A percentile compares a stretch with the other conserved stretches of the same genome.
Evolutionary conservation across 2,888 invertebrate genomes (phyloP).

Genomic region (Aplocera efformata): DNA sequence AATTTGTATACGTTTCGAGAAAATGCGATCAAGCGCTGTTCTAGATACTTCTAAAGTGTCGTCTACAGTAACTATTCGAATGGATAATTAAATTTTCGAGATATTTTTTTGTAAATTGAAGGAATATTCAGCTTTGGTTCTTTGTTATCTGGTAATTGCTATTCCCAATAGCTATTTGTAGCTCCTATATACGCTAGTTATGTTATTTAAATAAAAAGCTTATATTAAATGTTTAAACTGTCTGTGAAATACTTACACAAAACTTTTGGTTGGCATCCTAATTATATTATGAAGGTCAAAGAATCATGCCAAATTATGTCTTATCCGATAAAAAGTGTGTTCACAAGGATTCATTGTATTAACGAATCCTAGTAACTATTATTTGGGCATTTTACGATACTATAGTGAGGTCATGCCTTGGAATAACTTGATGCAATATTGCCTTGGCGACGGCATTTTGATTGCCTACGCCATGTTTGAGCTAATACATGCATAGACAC

Average conservation of each 20-base stretch:
- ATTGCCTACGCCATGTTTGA: constrained; percentile 22
- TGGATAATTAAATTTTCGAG: no score
- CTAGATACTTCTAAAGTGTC: not conserved
- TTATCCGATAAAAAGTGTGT: constrained; percentile 11
- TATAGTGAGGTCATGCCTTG: constrained; percentile 41
- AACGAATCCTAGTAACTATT: no score
- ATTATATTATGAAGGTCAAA: constrained; percentile 20
- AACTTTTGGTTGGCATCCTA: constrained; percentile 21
- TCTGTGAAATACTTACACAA: constrained; percentile 17
- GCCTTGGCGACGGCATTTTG: constrained; percentile 48
- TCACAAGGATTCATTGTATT: constrained; percentile 13
- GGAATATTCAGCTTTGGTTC: no score
- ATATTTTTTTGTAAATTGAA: no score
- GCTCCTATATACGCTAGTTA: no score
- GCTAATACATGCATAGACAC: constrained; percentile 13
- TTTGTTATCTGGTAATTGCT: no score
- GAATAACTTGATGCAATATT: constrained; percentile 58
- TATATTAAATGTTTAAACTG: no score
- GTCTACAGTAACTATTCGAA: no score
- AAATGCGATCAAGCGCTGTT: constrained; percentile 4
- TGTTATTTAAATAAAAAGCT: no score
- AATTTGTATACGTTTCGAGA: constrained; percentile 7
- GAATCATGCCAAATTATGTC: constrained; percentile 12
- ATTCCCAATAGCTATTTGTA: no score
- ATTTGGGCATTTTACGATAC: constrained; percentile 6